Conservation (phyloP, 2,113 vertebrate genomes). For the Agelaius tricolor region DNA sequence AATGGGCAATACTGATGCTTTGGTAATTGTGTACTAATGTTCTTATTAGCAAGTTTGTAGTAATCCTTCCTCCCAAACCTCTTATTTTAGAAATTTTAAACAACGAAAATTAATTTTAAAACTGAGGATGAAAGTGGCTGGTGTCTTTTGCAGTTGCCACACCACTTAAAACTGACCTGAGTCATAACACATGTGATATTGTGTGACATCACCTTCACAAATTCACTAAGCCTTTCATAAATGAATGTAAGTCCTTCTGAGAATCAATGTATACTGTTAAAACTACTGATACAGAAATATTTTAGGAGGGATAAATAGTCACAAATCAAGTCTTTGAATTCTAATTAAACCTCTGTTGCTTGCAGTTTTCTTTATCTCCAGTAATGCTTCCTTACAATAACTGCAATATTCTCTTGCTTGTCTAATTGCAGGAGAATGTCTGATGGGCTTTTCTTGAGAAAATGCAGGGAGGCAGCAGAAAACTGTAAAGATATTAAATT, state of each 20-base stretch:
- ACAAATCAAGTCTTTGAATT: background rate
- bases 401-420: background rate
- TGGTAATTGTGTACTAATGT: background rate
- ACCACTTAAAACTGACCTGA: background rate
- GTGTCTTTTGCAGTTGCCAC: background rate
- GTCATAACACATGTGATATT: accelerated
- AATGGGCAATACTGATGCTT: background rate
- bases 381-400: background rate
- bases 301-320: background rate
- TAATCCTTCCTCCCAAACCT: background rate
- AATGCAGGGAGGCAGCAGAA: constrained; percentile 95
- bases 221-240: background rate
- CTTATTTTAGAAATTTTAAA: background rate
- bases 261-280: background rate
- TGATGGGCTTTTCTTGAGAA: constrained; percentile 92
- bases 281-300: background rate
- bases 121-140: background rate
- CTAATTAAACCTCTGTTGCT: background rate
- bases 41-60: background rate
- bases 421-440: constrained; percentile 90
- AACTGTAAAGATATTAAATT: constrained; percentile 96
- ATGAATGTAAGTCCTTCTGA: background rate
- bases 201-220: background rate
- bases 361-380: background rate
- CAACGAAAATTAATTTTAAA: background rate